phyloP scores from a whole-genome alignment of 2,797 vertebrate species.

The Bradypodion pumilum region DNA sequence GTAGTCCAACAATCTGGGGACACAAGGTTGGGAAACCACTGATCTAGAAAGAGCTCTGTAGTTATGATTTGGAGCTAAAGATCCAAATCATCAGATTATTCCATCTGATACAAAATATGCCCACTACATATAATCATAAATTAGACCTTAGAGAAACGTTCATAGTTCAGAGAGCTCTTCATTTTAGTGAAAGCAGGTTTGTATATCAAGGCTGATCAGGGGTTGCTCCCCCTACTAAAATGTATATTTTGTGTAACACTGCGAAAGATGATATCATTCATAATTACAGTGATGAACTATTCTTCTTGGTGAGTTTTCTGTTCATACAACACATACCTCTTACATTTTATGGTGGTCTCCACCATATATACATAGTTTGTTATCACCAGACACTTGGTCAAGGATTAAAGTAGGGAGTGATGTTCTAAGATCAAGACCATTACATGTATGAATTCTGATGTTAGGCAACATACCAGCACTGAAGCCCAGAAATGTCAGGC shows the following conservation, averaged over 20 bases:
- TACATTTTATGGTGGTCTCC: neutral
- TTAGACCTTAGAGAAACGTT: neutral
- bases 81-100: no score
- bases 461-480: neutral
- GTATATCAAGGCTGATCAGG: neutral
- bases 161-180: neutral
- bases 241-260: neutral
- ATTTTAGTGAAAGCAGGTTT: neutral
- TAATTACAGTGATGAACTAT: neutral
- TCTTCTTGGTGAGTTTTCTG: neutral
- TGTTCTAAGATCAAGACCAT: neutral
- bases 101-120: no score
- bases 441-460: neutral
- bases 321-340: neutral
- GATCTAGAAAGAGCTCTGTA: no score
- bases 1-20: no score
- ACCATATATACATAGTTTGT: neutral
- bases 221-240: neutral
- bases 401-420: neutral
- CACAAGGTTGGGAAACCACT: no score
- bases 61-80: no score
- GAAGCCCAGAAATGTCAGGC: neutral
- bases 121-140: no score
- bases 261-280: neutral
- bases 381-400: neutral